These are phyloP conservation scores for Microctenopoma lineatum DNA, from an alignment of 2,797 vertebrate species.

Conservation along the genomic window DNA sequence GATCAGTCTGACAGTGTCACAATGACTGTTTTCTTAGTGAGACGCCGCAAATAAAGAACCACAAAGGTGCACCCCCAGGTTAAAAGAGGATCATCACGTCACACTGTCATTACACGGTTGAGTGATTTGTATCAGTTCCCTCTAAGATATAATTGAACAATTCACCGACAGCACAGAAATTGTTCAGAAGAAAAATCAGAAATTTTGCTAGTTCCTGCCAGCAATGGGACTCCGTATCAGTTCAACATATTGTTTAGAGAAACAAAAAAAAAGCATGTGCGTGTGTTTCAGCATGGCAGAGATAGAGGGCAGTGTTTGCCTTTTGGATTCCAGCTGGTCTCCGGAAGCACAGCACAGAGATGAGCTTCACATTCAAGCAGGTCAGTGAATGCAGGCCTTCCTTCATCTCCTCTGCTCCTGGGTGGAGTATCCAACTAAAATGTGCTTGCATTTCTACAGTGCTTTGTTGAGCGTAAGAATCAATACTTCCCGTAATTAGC, in stretches of 20 bases:
- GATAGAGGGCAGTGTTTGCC: slow-evolving; percentile 82
- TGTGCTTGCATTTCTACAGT: slow-evolving; percentile 29
- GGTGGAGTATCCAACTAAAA: slow-evolving; percentile 6
- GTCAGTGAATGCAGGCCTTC: not conserved
- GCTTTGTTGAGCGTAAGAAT: slow-evolving; percentile 46
- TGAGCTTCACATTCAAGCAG: not conserved
- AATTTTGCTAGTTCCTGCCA: not conserved
- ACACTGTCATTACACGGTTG: slow-evolving; percentile 51
- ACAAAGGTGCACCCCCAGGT: slow-evolving; percentile 36
- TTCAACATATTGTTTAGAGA: slow-evolving; percentile 3
- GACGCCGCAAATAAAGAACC: slow-evolving; percentile 21
- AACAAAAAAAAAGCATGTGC: not conserved
- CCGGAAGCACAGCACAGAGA: slow-evolving; percentile 1
- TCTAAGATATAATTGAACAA: slow-evolving; percentile 63
- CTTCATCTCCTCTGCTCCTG: not conserved
- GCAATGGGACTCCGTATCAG: not conserved
- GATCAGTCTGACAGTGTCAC: slow-evolving; percentile 59
- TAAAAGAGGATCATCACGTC: slow-evolving; percentile 39
- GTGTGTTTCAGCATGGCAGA: slow-evolving; percentile 44
- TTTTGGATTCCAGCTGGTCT: slow-evolving; percentile 14
- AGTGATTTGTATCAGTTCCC: slow-evolving; percentile 51
- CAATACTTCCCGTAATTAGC: slow-evolving; percentile 58
- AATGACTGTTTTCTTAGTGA: slow-evolving; percentile 60
- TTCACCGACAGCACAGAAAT: slow-evolving; percentile 42
- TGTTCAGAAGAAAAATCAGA: too few relatives aligned